phyloP scores from a whole-genome alignment of 2,113 vertebrate genomes.

The Phylloscopus whistleri region DNA sequence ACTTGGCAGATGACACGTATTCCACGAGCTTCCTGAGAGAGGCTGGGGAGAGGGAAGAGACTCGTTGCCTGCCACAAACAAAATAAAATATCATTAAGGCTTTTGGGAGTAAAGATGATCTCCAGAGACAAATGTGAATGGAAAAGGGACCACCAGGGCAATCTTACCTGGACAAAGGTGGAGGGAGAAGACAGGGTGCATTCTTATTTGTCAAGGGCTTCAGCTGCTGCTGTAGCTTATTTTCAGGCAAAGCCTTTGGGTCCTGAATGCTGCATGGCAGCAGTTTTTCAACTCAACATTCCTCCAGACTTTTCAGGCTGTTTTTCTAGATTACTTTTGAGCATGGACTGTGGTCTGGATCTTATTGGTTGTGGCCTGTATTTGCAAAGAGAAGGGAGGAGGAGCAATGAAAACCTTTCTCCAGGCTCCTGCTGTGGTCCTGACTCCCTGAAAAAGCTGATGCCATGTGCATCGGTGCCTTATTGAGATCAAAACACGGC shows the following conservation, averaged over 20 bases:
- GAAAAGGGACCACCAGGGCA: neutral
- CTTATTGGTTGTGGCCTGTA: rapidly evolving
- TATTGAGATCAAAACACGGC: neutral
- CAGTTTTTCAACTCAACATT: neutral
- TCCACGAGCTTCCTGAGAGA: conserved; percentile 18
- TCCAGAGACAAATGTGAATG: neutral
- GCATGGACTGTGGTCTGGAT: neutral
- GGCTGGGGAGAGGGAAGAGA: neutral
- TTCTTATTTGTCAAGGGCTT: neutral
- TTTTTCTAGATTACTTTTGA: neutral
- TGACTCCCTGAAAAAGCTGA: neutral
- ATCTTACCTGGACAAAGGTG: neutral
- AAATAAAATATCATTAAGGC: neutral
- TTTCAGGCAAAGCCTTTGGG: neutral
- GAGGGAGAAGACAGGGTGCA: neutral
- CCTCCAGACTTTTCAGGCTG: neutral
- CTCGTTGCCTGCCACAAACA: neutral
- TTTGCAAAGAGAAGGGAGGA: neutral
- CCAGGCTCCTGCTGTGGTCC: neutral
- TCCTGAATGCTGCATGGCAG: neutral
- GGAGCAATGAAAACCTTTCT: neutral
- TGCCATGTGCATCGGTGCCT: neutral
- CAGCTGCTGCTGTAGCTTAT: neutral
- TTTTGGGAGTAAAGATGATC: neutral
- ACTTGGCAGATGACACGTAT: neutral